phyloP scores from a whole-genome alignment of 2,888 invertebrate species.

The Caenorhabditis drosophilae region DNA sequence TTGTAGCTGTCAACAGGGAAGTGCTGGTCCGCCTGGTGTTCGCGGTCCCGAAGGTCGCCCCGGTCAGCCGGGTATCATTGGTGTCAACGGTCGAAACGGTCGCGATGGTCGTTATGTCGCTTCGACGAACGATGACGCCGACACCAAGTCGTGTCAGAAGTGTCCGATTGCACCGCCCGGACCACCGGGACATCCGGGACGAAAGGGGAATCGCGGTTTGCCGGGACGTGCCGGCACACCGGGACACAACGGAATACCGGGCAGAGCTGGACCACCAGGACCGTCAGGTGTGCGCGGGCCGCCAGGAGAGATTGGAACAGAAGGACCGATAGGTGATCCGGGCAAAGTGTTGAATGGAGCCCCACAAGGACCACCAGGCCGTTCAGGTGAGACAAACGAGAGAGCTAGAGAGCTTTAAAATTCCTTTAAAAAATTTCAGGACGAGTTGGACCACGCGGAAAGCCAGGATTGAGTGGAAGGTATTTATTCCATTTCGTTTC shows the following conservation, averaged over 20 bases:
- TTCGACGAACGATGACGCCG: conserved; percentile 22
- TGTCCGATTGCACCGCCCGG: conserved; percentile 53
- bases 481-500: conserved; percentile 14
- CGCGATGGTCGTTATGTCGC: conserved; percentile 45
- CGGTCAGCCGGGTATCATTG: conserved; percentile 44
- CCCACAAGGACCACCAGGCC: conserved; percentile 48
- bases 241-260: conserved; percentile 44
- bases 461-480: conserved; percentile 45
- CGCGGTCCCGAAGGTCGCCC: conserved; percentile 43
- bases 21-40: conserved; percentile 45
- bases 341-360: conserved; percentile 52
- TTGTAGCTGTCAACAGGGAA: conserved; percentile 58
- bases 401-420: too few species aligned
- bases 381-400: conserved; percentile 18
- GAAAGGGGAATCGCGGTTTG: conserved; percentile 50
- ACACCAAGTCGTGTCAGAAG: conserved; percentile 54
- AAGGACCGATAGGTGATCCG: conserved; percentile 53
- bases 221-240: conserved; percentile 42
- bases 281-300: conserved; percentile 53
- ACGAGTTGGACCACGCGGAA: conserved; percentile 42
- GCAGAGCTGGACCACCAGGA: conserved; percentile 53
- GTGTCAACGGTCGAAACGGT: conserved; percentile 55
- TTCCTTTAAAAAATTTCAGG: conserved; percentile 15
- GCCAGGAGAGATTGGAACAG: conserved; percentile 52
- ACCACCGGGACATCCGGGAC: conserved; percentile 54